Evolutionary conservation across 2,113 vertebrate species (phyloP).

Genomic region (Todiramphus chloris): DNA sequence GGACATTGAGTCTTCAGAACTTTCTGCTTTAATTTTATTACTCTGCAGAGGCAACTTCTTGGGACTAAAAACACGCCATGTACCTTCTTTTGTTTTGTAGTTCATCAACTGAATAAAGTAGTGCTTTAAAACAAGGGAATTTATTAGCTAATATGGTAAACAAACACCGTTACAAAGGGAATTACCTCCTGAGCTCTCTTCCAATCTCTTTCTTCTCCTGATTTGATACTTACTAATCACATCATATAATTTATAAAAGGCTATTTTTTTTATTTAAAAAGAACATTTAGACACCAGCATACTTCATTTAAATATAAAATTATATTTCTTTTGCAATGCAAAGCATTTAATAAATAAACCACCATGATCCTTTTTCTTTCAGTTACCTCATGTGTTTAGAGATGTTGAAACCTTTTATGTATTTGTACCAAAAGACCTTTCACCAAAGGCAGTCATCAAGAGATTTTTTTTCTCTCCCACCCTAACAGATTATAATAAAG

Average conservation of each 20-base stretch:
- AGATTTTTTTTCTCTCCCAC: neutral
- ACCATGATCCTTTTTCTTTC: neutral
- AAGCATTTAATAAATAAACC: neutral
- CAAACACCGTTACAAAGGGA: neutral
- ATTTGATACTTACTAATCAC: neutral
- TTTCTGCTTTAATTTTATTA: neutral
- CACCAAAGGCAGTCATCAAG: neutral
- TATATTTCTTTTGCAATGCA: neutral
- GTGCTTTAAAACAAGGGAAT: neutral
- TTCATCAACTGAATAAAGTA: neutral
- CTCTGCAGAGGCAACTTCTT: neutral
- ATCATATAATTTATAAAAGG: neutral
- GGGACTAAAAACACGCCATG: neutral
- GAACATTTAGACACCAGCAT: neutral
- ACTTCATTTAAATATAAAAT: neutral
- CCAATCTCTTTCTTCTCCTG: neutral
- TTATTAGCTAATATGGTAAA: neutral
- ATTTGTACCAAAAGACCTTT: neutral
- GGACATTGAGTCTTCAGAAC: neutral
- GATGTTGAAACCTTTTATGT: neutral
- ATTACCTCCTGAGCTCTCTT: neutral
- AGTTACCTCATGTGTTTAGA: neutral
- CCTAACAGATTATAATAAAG: neutral
- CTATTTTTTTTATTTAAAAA: neutral
- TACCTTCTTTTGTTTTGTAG: neutral